phyloP scores from a whole-genome alignment of 1,140 invertebrate genomes.

The Zaprionus kolodkinae region DNA sequence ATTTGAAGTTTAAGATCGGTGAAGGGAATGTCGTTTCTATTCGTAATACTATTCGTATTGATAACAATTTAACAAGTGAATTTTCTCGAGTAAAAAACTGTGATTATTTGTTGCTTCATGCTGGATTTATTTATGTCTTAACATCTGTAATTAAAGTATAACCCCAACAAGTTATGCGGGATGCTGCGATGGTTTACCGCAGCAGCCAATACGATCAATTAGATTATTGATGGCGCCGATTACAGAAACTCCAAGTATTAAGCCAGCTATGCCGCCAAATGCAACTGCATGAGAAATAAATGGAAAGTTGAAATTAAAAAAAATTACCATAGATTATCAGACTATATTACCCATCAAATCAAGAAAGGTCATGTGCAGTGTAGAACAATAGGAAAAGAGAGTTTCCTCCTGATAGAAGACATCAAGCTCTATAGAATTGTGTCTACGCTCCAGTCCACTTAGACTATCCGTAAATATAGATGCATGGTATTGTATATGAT shows the following conservation, averaged over 20 bases:
- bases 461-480: conserved; percentile 59
- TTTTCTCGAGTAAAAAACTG: too few species aligned
- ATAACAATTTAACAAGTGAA: too few species aligned
- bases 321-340: neutral
- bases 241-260: conserved; percentile 67
- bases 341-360: conserved; percentile 63
- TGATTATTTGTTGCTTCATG: neutral
- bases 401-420: conserved; percentile 73
- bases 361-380: conserved; percentile 64
- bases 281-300: conserved; percentile 47
- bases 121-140: conserved; percentile 37
- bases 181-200: conserved; percentile 29
- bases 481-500: conserved; percentile 68
- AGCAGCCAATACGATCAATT: conserved; percentile 55
- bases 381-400: conserved; percentile 69
- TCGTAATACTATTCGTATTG: neutral
- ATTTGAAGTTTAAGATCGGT: neutral
- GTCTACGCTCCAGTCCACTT: neutral
- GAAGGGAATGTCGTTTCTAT: neutral
- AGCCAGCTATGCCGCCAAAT: conserved; percentile 70
- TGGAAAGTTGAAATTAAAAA: neutral
- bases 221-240: conserved; percentile 58
- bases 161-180: conserved; percentile 14
- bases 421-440: conserved; percentile 53
- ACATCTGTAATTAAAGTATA: neutral